These are phyloP conservation scores for Setophaga kirtlandii DNA, from an alignment of 2,113 vertebrate genomes.

Conservation along the genomic window DNA sequence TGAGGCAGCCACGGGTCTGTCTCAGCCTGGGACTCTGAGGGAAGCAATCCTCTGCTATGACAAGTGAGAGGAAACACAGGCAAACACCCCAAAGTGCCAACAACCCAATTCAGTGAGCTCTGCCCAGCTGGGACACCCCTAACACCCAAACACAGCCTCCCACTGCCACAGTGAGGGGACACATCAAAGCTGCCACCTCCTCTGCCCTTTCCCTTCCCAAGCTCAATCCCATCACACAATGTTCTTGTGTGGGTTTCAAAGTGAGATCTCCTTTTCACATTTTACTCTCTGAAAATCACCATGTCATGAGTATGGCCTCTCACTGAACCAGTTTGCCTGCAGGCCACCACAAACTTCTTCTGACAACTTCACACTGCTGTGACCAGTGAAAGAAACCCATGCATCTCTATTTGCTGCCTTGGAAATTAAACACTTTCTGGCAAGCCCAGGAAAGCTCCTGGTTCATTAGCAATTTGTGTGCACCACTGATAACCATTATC, in stretches of 20 bases:
- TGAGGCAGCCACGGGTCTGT: background rate
- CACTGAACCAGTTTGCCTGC: background rate
- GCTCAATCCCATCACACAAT: background rate
- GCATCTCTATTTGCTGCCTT: background rate
- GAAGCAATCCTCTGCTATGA: background rate
- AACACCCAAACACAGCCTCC: background rate
- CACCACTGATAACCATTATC: background rate
- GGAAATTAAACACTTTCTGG: background rate
- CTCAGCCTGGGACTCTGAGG: background rate
- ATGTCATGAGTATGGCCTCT: fast-evolving
- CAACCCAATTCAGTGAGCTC: background rate
- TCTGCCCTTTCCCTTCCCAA: background rate
- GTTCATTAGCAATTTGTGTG: background rate
- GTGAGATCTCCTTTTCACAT: background rate
- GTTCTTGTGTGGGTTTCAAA: background rate
- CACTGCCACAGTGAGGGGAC: background rate
- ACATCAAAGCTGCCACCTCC: background rate
- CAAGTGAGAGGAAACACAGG: background rate
- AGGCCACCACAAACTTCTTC: background rate
- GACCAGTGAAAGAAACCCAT: background rate
- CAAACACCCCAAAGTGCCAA: background rate
- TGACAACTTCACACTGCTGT: background rate
- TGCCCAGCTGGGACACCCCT: background rate
- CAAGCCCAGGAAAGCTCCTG: background rate
- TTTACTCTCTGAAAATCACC: background rate